A percentile compares a stretch with the other conserved stretches of the same genome.
phyloP scores from a whole-genome alignment of 2,888 invertebrate genomes.

The Unio pictorum region DNA sequence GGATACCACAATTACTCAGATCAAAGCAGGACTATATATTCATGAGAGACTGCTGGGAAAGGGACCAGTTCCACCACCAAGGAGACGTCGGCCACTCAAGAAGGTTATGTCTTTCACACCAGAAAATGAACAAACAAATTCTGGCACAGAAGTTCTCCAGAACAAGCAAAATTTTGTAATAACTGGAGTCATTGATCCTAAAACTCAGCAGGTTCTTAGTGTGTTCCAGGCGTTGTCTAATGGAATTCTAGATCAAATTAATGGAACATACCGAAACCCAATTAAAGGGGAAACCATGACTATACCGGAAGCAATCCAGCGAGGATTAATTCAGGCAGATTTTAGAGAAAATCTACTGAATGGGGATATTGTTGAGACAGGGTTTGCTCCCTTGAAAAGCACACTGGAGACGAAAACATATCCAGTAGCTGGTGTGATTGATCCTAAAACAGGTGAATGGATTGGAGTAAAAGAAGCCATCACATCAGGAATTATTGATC shows the following conservation, averaged over 20 bases:
- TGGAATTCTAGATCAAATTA: conserved; percentile 62
- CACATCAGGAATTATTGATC: conserved; percentile 82
- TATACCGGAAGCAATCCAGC: conserved; percentile 68
- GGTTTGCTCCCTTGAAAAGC: conserved; percentile 42
- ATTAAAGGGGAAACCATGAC: conserved; percentile 61
- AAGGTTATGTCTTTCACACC: conserved; percentile 24
- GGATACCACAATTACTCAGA: conserved; percentile 41
- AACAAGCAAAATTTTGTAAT: conserved; percentile 32
- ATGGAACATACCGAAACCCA: conserved; percentile 63
- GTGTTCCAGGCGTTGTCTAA: conserved; percentile 64
- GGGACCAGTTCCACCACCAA: conserved; percentile 39
- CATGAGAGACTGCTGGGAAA: conserved; percentile 53
- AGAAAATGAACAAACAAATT: conserved; percentile 20
- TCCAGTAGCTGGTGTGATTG: conserved; percentile 58
- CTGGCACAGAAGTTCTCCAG: conserved; percentile 51
- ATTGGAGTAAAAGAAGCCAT: conserved; percentile 84
- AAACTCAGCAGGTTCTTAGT: conserved; percentile 57
- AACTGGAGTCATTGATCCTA: conserved; percentile 65
- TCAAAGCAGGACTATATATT: conserved; percentile 59
- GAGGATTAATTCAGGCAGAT: conserved; percentile 64
- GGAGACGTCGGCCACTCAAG: conserved; percentile 35
- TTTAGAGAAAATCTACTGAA: conserved; percentile 43
- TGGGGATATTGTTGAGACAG: conserved; percentile 33
- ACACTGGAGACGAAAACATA: conserved; percentile 50
- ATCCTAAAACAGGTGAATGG: conserved; percentile 62